Base-by-base conservation (phyloP, 2,797 vertebrate species). In the Pogonophryne albipinna region DNA sequence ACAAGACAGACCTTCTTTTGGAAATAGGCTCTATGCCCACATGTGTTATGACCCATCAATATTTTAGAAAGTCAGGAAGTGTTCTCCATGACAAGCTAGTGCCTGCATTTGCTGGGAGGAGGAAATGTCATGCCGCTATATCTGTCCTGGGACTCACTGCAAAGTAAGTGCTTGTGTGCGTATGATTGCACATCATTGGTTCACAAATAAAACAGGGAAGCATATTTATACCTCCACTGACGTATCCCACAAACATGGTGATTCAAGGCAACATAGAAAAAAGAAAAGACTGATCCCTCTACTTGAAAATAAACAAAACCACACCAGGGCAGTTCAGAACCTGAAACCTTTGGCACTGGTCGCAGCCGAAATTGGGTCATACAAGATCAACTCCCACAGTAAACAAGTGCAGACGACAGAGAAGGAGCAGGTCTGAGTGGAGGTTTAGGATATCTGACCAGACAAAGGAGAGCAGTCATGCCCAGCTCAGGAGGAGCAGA, bases 401-500 rank as follows among this genome's bases (percentile, higher is more conserved):
- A 63, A 71, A 77, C 34, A 55, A 49, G 41, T 27, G 34, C 66
- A 61, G 80, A 53, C 10, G 4, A 19, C 64, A 17, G 69, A 4
- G 62, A 83, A 49, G 45, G 38, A 60, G 46, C 17, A 53, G 49
- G 62, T 44, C 19, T 42, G 14, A 42, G 23, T 27, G 70, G 60
- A 56, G 57, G 63, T 0, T 66, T 56, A 74, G 55, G 9, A 19
- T 3, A 56, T 78, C 69, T n/a, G 53, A 76, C 65, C 0, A 50
- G 59, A 87, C 38, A 68, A 81, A 80, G 20, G n/a, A 66, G 45
- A 80, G 70, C 71, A 77, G 81, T 75, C 71, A 93, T 93, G 91
- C 88, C 88, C 31, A 81, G 83, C 55, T 66, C 90, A 57, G 87
- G 74, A 83, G 82, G 84, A 85, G 59, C 88, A 76, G 91, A 93